Evolutionary conservation across 2,113 vertebrate species (phyloP), one percentile per base, ranked within the genome.

Genomic region (Mirounga angustirostris): DNA sequence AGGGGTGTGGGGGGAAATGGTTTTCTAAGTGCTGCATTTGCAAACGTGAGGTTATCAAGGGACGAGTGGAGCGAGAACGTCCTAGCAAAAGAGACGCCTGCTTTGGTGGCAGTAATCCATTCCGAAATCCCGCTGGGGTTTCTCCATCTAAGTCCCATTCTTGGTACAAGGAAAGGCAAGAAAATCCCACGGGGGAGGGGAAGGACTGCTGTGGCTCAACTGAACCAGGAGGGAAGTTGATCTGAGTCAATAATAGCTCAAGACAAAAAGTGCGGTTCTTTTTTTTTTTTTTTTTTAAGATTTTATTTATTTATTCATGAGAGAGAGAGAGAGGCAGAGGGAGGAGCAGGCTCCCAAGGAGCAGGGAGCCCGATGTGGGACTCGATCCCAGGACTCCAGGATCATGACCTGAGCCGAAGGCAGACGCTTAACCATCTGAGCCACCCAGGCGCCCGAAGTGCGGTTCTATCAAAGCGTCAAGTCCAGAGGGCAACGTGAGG

Each of bases 181-280:
- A 26, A n/a, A n/a, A 26, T 4, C 14, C 52, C n/a, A 4, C 9
- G 6, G 40, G 67, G 6, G 50, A 40, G 12, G 6, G 10, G 36
- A 33, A 9, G 11, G 50, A 2, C 0, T 10, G n/a, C 40, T 3
- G 43, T 7, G 15, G 6, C 63, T 22, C 52, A 9, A 2, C 1
- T 24, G 46, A 58, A 58, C 43, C 83, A 50, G 78, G 78, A 33
- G 10, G 52, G 40, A 63, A 33, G 52, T 24, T 12, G 54, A 73
- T 33, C 59, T 36, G 3, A 76, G 63, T 14, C 36, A 19, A 16
- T n/a, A 13, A 59, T 0, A 1, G 5, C 28, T 13, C 10, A 46
- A 87, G 58, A 73, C 54, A 56, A 71, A 94, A 26, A n/a, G 52
- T 22, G 18, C 54, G 69, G 36, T 73, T 56, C 50, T 36, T 36